A percentile compares a stretch with the other conserved stretches of the same genome.
Evolutionary conservation across 2,797 vertebrate genomes (phyloP).

Genomic region (Valencia hispanica): DNA sequence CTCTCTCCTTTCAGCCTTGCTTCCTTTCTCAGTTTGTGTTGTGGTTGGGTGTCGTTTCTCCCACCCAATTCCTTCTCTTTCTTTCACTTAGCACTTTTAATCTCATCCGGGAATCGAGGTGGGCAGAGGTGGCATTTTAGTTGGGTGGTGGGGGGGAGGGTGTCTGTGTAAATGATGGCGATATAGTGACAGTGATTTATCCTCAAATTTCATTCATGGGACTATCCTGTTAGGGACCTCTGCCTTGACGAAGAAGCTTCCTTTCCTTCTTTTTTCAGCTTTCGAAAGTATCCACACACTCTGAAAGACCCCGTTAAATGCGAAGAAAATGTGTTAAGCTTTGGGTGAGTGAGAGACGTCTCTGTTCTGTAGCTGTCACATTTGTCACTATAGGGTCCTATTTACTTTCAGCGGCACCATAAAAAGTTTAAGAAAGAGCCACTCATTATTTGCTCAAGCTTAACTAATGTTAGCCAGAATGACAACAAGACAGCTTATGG

Average conservation of each 20-base stretch:
- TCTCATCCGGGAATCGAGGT: slow-evolving; percentile 63
- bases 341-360: slow-evolving; percentile 70
- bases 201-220: slow-evolving; percentile 76
- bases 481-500: background rate
- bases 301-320: slow-evolving; percentile 71
- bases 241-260: slow-evolving; percentile 72
- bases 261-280: slow-evolving; percentile 74
- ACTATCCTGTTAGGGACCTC: slow-evolving; percentile 75
- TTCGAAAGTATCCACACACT: slow-evolving; percentile 78
- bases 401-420: slow-evolving; percentile 51
- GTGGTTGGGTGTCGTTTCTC: slow-evolving; percentile 61
- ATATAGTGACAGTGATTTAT: slow-evolving; percentile 57
- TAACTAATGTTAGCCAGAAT: background rate
- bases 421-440: slow-evolving; percentile 34
- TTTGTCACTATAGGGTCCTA: slow-evolving; percentile 57
- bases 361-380: slow-evolving; percentile 60
- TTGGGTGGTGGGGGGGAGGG: background rate
- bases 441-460: background rate
- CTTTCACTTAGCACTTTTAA: slow-evolving; percentile 74
- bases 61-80: slow-evolving; percentile 59
- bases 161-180: slow-evolving; percentile 56
- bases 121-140: background rate
- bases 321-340: slow-evolving; percentile 59
- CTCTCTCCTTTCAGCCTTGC: slow-evolving; percentile 68
- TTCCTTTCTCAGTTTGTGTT: slow-evolving; percentile 72